phyloP scores from a whole-genome alignment of 2,797 vertebrate species.

The Acipenser ruthenus region DNA sequence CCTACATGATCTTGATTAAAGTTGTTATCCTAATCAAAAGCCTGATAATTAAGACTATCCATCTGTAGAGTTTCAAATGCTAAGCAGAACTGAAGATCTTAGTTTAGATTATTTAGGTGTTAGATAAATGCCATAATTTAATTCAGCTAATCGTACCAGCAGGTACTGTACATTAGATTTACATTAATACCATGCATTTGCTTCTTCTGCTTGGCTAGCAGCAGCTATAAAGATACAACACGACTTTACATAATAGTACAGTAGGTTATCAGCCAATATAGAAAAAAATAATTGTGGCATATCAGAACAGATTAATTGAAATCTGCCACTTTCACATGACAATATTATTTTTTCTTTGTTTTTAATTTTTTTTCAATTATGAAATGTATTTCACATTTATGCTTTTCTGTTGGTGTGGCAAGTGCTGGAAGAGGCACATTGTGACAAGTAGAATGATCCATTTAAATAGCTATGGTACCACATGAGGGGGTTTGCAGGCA shows the following conservation, averaged over 20 bases:
- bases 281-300: not conserved
- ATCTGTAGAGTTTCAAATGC: slow-evolving; percentile 64
- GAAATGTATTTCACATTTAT: too few relatives aligned
- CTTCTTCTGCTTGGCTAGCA: slow-evolving; percentile 25
- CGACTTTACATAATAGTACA: slow-evolving; percentile 40
- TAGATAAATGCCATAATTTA: slow-evolving; percentile 71
- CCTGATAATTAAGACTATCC: slow-evolving; percentile 73
- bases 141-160: slow-evolving; percentile 70
- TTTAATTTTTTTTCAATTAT: too few relatives aligned
- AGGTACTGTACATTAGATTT: slow-evolving; percentile 70
- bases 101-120: slow-evolving; percentile 75
- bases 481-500: too few relatives aligned
- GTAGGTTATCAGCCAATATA: slow-evolving; percentile 19
- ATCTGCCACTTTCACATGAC: not conserved
- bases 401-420: too few relatives aligned
- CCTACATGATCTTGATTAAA: slow-evolving; percentile 67
- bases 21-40: slow-evolving; percentile 78
- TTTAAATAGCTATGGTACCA: too few relatives aligned
- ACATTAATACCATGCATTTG: slow-evolving; percentile 64
- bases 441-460: too few relatives aligned
- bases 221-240: slow-evolving; percentile 40
- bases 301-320: not conserved
- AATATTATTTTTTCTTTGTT: not conserved
- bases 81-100: slow-evolving; percentile 63
- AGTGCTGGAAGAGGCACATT: too few relatives aligned